Evolutionary conservation across 53 echinoderm and acorn worm species (phyloP), one percentile per base, ranked within the genome.

Genomic region (Holothuria leucospilota): DNA sequence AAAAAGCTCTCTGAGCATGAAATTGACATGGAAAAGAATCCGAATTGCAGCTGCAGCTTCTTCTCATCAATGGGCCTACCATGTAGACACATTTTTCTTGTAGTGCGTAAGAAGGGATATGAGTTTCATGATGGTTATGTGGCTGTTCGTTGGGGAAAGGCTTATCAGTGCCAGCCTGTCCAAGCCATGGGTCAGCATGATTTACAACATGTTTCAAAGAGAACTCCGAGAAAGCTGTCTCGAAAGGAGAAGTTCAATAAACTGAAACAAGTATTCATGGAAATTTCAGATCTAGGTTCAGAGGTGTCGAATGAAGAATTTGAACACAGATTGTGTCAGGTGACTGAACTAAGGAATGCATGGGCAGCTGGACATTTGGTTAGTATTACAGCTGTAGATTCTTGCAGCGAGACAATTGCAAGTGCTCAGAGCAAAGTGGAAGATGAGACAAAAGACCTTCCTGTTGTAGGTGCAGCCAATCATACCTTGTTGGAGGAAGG

Each of bases 11-110:
- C n/a, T n/a, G n/a, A n/a, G n/a, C n/a, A n/a, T n/a, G n/a, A n/a
- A n/a, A n/a, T n/a, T n/a, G n/a, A n/a, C n/a, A n/a, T n/a, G n/a
- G n/a, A n/a, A n/a, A n/a, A 21, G 20, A 4, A 46, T 7, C 51
- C 51, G 18, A 75, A 18, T 38, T 75, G 77, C 51, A 46, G 46
- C 20, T 75, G 77, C 24, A 75, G 51, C 51, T 72, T 8, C 40
- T 75, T 46, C 16, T 49, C 12, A 12, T 75, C 77, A 51, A 75
- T 75, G 77, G 49, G 51, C 8, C 51, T 75, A 24, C 77, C 77
- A 49, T 75, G 77, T 23, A 20, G 51, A 15, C 77, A 75, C 25
- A 49, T 51, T 23, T 75, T 75, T 23, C 15, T 9, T 7, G 51
- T 75, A 20, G 12, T 42, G 18, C 26, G 13, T 8, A 24, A 20